phyloP scores from a whole-genome alignment of 1,140 invertebrate genomes.

The Ylistrum balloti region DNA sequence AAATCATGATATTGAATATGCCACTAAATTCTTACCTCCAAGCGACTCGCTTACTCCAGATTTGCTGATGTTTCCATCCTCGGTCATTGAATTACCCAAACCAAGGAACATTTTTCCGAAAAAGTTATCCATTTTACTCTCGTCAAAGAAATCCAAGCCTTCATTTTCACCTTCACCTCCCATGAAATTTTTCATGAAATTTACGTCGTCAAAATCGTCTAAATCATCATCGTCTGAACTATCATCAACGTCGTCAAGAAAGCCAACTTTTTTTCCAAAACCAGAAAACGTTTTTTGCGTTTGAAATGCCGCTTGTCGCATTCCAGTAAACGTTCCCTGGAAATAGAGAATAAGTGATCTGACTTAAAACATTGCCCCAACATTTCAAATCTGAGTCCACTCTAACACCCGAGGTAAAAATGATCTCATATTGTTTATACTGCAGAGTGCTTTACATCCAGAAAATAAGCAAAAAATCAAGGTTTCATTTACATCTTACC shows the following conservation, averaged over 20 bases:
- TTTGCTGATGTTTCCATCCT: background rate
- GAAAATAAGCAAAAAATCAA: too few relatives aligned
- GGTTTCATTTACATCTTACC: too few relatives aligned
- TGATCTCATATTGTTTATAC: too few relatives aligned
- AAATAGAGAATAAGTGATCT: background rate
- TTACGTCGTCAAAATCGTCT: background rate
- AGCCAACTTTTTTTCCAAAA: background rate
- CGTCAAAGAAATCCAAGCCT: too few relatives aligned
- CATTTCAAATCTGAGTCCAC: too few relatives aligned
- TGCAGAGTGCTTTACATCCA: too few relatives aligned
- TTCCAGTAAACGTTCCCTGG: background rate
- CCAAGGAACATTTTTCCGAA: background rate
- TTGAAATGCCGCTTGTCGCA: background rate
- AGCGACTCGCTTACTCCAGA: background rate
- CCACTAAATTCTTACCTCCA: constrained; percentile 14
- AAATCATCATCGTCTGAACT: background rate
- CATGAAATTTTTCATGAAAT: background rate
- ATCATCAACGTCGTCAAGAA: background rate
- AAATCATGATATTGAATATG: too few relatives aligned
- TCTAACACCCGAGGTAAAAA: too few relatives aligned
- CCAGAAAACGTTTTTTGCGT: background rate
- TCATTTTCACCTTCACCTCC: background rate
- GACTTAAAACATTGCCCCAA: too few relatives aligned
- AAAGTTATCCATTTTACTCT: background rate
- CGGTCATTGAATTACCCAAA: background rate